Base-by-base conservation (phyloP, 2,888 invertebrate species). In the Neria commutata region DNA sequence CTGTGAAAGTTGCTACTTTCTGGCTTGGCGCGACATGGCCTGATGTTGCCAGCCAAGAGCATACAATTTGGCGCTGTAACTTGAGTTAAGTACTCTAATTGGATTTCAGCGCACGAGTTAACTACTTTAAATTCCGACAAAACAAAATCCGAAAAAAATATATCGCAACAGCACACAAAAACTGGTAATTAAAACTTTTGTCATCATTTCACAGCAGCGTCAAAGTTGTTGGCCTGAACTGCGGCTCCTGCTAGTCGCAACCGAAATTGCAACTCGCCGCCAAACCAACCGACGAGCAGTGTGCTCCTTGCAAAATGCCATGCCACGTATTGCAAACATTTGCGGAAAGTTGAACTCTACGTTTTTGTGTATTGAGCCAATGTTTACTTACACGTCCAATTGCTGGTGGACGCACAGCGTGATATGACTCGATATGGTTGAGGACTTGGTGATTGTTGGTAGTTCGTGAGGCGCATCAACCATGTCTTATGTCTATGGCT, bases 111-210 rank as follows among this genome's bases (percentile, higher is more conserved):
- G 75, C 75, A 76, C 75, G 74, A 72, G 67, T 71, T 70, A 72
- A 71, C 72, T 74, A 69, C 71, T 73, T 72, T 71, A 71, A 75
- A 72, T 76, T 72, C 68, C 67, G 71, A 72, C 70, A 71, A 73
- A 70, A 71, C 25, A 6, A 6, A 42, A 42, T n/a, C 5, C n/a
- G 8, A 42, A n/a, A 6, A 42, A n/a, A 6, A 42, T 5, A 5
- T 10, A 16, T n/a, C 5, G 42, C 42, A 42, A n/a, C 42, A 17
- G 42, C 42, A 42, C n/a, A 19, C 49, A 49, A 56, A 57, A 68
- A 66, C 63, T 63, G 64, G 64, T 67, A 77, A 77, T 77, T 77
- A 77, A 77, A 77, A 77, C 70, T 77, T 77, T 76, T 75, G 73
- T 73, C 73, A 73, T 73, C 37, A 37, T 37, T 37, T 37, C n/a